phyloP scores from a whole-genome alignment of 2,797 vertebrate genomes.

The Psittacula echo region DNA sequence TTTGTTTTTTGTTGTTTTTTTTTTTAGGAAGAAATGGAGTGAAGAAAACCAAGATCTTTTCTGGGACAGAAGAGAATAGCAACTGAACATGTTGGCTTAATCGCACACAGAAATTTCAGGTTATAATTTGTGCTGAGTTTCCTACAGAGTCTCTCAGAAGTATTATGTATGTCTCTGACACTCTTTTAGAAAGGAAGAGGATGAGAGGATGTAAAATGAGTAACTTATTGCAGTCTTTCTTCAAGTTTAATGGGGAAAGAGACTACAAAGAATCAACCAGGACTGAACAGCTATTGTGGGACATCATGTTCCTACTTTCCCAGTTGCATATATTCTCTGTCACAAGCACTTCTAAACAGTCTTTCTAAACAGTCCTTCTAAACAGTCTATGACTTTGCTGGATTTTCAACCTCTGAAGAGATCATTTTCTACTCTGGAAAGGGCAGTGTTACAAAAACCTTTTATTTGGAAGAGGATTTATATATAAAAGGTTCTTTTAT shows the following conservation, averaged over 20 bases:
- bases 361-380: background rate
- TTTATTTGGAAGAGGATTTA: background rate
- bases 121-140: background rate
- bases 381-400: background rate
- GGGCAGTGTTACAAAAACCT: background rate
- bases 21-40: background rate
- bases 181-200: background rate
- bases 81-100: background rate
- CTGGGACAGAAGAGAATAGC: background rate
- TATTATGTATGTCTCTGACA: background rate
- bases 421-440: background rate
- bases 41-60: background rate
- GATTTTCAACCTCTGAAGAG: background rate
- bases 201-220: background rate
- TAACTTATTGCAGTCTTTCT: background rate
- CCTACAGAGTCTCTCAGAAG: background rate
- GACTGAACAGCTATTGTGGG: background rate
- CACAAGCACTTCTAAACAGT: background rate
- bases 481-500: background rate
- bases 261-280: background rate
- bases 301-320: background rate
- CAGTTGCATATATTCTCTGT: rapidly evolving
- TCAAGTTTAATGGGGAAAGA: background rate
- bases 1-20: background rate
- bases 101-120: background rate